phyloP scores from a whole-genome alignment of 2,797 vertebrate species.

The Sarcoramphus papa region DNA sequence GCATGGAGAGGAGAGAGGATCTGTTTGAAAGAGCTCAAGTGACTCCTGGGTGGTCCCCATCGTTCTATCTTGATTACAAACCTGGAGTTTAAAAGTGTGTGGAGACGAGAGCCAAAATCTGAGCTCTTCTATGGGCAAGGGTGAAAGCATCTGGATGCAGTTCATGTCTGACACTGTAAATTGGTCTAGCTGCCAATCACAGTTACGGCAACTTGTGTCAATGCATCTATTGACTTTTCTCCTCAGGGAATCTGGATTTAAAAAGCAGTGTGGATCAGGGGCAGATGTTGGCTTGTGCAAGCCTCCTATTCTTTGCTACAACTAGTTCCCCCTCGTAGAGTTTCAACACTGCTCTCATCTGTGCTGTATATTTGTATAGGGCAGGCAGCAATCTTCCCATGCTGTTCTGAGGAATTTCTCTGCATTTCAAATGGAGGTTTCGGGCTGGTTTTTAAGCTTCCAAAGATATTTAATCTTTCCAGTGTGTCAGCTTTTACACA shows the following conservation, averaged over 20 bases:
- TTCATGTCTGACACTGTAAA: not conserved
- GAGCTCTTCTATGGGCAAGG: not conserved
- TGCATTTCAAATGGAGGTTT: not conserved
- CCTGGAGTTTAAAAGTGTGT: not conserved
- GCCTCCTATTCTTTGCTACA: not conserved
- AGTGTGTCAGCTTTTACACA: not conserved
- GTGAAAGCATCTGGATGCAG: not conserved
- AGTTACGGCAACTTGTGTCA: not conserved
- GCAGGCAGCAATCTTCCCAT: not conserved
- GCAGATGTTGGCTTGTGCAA: not conserved
- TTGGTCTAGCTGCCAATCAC: not conserved
- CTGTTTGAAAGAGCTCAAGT: not conserved
- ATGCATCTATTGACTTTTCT: not conserved
- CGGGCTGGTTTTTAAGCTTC: not conserved
- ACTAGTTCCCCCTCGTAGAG: not conserved
- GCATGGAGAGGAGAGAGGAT: not conserved
- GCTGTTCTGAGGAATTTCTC: not conserved
- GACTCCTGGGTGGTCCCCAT: not conserved
- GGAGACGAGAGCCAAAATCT: not conserved
- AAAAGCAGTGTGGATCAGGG: not conserved
- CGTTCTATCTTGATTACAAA: not conserved
- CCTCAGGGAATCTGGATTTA: not conserved
- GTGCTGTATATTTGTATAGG: not conserved
- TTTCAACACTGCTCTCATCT: not conserved
- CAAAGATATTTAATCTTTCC: not conserved